Evolutionary conservation across 1,140 invertebrate genomes (phyloP).

Genomic region (Acromyrmex echinatior): DNA sequence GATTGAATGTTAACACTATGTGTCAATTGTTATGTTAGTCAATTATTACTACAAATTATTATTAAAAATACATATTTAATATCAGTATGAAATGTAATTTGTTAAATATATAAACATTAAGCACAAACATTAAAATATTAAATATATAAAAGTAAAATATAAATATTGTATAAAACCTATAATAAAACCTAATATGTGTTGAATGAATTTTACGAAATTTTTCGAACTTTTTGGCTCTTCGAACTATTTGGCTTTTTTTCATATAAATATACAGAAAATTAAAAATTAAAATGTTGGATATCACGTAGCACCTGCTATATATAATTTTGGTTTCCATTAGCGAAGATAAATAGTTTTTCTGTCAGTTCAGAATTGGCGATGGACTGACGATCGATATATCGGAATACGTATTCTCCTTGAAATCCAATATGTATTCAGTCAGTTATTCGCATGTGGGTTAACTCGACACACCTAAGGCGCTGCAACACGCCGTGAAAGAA

Average conservation of each 20-base stretch:
- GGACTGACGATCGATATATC: conserved; percentile 33
- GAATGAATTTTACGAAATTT: not conserved
- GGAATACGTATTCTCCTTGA: conserved; percentile 44
- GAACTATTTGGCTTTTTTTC: not conserved
- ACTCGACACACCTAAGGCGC: conserved; percentile 41
- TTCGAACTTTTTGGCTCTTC: not conserved
- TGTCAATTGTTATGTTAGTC: not conserved
- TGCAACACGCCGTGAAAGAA: conserved; percentile 43
- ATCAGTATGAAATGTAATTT: not conserved
- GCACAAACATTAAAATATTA: not conserved
- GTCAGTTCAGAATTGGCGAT: conserved; percentile 1
- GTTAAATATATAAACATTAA: conserved; percentile 7
- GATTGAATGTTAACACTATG: not conserved
- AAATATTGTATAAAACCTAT: not conserved
- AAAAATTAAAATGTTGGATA: not conserved
- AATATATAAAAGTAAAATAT: conserved; percentile 1
- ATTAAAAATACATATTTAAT: not conserved
- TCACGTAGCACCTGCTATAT: not conserved
- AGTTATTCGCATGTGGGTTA: conserved; percentile 53
- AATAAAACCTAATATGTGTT: not conserved
- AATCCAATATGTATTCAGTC: conserved; percentile 33
- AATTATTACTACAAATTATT: not conserved
- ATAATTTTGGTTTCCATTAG: conserved; percentile 19
- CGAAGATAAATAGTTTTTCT: conserved; percentile 28
- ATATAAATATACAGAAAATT: not conserved